Base-by-base conservation (phyloP, 2,113 vertebrate species). In the Melierax canorus region DNA sequence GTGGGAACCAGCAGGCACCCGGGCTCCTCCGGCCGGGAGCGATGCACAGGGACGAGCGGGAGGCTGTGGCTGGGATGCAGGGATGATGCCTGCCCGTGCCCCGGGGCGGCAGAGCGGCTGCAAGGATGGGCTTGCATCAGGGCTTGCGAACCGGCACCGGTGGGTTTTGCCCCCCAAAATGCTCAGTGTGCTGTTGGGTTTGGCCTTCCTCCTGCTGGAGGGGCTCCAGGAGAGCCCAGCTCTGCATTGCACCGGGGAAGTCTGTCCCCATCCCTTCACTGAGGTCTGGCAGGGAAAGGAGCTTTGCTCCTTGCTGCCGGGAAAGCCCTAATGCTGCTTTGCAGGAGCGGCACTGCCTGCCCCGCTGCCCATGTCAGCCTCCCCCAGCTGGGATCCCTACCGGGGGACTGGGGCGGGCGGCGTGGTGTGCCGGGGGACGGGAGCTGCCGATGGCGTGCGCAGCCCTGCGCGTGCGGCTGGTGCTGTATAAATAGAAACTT, bases 401-500 rank as follows among this genome's bases (percentile, higher is more conserved):
- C 7, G 0, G 8, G 50, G 38, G 45, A 48, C 8, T 21, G 1
- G 30, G 51, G 53, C 13, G 38, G 75, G 56, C 34, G 16, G 41
- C 17, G 5, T 2, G 9, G 38, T 1, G 55, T 72, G 75, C 45
- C 2, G 29, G 59, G 38, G 38, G 9, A 15, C 3, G 0, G 86
- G 83, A 74, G 69, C 88, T 59, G 73, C 88, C 2, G 38, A n/a
- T 16, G 16, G 50, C 3, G 7, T 39, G 62, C 5, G 0, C 81
- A 45, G 94, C 67, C 21, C 63, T 34, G 76, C 2, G 7, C 29
- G 36, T 0, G 16, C 4, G 34, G 62, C 68, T 53, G 68, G 63
- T 45, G 94, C 79, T 69, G 72, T 91, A 88, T 96, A 95, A 96
- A 94, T 92, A 94, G 93, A 74, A 95, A 60, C 90, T 69, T 95